Percentiles rank a stretch among this genome's conserved stretches.
phyloP scores from a whole-genome alignment of 2,888 invertebrate species.

The Agapostemon virescens region DNA sequence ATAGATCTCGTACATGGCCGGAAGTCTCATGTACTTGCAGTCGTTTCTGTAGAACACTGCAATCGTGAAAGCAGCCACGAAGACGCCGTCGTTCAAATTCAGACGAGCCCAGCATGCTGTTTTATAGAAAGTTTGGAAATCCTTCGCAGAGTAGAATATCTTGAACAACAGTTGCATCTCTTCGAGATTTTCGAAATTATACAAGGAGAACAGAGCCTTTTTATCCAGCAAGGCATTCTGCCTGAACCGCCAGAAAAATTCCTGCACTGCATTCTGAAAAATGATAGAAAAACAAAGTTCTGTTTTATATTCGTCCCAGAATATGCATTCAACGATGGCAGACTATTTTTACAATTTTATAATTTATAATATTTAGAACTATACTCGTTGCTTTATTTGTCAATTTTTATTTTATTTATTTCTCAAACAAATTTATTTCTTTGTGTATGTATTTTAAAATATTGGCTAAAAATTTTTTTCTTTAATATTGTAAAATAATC shows the following conservation, averaged over 20 bases:
- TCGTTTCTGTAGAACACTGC: slow-evolving; percentile 85
- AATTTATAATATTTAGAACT: too few species aligned
- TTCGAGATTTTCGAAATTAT: slow-evolving; percentile 83
- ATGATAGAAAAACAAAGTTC: slow-evolving; percentile 16
- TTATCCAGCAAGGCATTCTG: slow-evolving; percentile 83
- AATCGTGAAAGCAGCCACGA: slow-evolving; percentile 85
- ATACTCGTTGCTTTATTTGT: too few species aligned
- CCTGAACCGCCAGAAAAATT: slow-evolving; percentile 71
- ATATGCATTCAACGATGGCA: too few species aligned
- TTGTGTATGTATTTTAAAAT: too few species aligned
- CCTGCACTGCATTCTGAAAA: slow-evolving; percentile 70
- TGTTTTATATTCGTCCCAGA: not conserved
- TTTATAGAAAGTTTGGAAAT: slow-evolving; percentile 87
- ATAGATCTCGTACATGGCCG: slow-evolving; percentile 88
- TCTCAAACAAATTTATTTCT: too few species aligned
- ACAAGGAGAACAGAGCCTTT: slow-evolving; percentile 85
- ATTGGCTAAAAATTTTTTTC: too few species aligned
- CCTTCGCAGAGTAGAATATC: slow-evolving; percentile 86
- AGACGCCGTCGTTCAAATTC: slow-evolving; percentile 86
- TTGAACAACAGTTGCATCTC: slow-evolving; percentile 86
- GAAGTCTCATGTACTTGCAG: slow-evolving; percentile 84
- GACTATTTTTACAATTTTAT: too few species aligned
- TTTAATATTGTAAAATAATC: too few species aligned
- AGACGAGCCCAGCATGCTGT: slow-evolving; percentile 87
- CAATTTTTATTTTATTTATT: too few species aligned